phyloP scores from a whole-genome alignment of 2,113 vertebrate species.

The Diadophis punctatus region DNA sequence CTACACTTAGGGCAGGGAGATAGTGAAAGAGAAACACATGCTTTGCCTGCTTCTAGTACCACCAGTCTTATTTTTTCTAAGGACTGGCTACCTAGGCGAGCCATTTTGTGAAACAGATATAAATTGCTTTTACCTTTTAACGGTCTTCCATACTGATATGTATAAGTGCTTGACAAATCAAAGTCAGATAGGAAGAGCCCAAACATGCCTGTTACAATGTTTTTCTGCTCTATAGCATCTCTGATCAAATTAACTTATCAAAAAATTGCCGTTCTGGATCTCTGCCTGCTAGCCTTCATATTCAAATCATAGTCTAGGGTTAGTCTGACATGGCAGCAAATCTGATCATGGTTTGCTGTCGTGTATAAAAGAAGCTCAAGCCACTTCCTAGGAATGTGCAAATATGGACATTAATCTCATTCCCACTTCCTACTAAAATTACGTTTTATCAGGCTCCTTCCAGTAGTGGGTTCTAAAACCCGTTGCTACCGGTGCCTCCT shows the following conservation, averaged over 20 bases:
- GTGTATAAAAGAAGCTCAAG: not conserved
- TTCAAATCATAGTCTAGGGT: not conserved
- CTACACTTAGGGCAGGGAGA: not conserved
- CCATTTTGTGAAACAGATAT: not conserved
- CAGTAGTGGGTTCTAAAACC: too few species aligned
- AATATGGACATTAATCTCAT: not conserved
- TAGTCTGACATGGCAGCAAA: not conserved
- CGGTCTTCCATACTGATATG: not conserved
- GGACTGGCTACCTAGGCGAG: not conserved
- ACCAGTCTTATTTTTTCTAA: not conserved
- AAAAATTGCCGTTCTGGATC: not conserved
- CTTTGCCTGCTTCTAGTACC: not conserved
- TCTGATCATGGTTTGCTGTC: not conserved
- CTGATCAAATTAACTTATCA: not conserved
- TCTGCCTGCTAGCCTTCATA: not conserved
- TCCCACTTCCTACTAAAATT: not conserved
- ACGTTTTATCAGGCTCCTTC: not conserved
- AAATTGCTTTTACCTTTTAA: not conserved
- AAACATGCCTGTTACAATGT: not conserved
- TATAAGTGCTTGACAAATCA: not conserved
- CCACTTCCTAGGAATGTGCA: not conserved
- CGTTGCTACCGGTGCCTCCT: too few species aligned
- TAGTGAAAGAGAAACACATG: not conserved
- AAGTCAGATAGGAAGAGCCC: not conserved
- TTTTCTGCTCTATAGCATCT: not conserved